Percentiles rank a stretch among this genome's conserved stretches.
Conservation (phyloP, 2,797 vertebrate species). For the Bufotes viridis region DNA sequence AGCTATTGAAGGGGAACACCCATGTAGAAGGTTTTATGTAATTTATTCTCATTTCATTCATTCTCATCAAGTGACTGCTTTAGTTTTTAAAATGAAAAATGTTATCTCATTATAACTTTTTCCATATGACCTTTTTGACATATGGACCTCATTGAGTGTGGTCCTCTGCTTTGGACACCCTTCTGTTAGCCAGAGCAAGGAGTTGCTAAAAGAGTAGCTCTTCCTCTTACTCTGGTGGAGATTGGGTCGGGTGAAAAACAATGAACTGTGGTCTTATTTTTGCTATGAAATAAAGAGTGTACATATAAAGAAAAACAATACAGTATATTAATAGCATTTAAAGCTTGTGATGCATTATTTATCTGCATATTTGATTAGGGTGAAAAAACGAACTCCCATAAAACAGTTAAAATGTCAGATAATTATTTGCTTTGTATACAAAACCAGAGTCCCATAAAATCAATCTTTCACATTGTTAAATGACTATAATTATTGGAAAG, state of each 20-base stretch:
- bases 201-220: too few species aligned
- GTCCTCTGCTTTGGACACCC: neutral
- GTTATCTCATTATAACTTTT: too few species aligned
- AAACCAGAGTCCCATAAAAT: too few species aligned
- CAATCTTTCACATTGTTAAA: too few species aligned
- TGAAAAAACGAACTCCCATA: neutral
- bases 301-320: too few species aligned
- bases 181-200: too few species aligned
- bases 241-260: too few species aligned
- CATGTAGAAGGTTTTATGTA: neutral
- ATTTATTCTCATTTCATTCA: neutral
- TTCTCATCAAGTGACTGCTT: neutral
- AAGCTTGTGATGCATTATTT: neutral
- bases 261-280: too few species aligned
- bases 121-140: neutral
- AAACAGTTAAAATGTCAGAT: neutral
- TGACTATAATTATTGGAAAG: too few species aligned
- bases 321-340: neutral
- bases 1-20: too few species aligned
- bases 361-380: neutral
- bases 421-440: too few species aligned
- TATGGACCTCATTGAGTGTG: neutral
- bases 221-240: too few species aligned
- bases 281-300: neutral
- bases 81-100: neutral